Percentiles rank a stretch among this genome's conserved stretches.
Evolutionary conservation across 2,888 invertebrate genomes (phyloP).

Genomic region (Amblyteles armatorius): DNA sequence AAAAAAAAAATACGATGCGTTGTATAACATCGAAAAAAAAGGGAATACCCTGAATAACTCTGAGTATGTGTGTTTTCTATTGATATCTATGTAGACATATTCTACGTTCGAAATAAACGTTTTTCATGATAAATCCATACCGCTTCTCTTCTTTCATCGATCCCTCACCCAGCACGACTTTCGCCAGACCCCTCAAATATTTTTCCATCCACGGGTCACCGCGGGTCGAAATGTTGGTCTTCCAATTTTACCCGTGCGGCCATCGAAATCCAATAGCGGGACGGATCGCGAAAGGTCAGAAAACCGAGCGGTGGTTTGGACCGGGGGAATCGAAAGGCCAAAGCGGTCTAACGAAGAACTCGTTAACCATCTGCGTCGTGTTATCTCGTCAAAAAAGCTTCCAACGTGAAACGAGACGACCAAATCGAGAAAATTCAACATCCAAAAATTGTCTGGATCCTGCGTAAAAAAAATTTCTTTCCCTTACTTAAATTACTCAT

Average conservation of each 20-base stretch:
- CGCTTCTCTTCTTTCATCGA: background rate
- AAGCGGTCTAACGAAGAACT: background rate
- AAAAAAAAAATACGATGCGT: conserved; percentile 5
- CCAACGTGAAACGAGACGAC: background rate
- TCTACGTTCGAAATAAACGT: conserved; percentile 82
- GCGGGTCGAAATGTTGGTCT: background rate
- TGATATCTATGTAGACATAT: conserved; percentile 78
- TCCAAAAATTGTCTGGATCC: background rate
- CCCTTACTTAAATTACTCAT: no score
- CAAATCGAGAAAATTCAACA: conserved; percentile 10
- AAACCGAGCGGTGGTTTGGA: background rate
- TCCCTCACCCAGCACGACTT: background rate
- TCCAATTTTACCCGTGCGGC: background rate
- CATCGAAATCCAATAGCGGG: conserved; percentile 25
- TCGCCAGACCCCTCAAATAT: background rate
- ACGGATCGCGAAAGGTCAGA: conserved; percentile 15
- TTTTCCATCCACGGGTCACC: background rate
- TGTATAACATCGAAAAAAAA: conserved; percentile 33
- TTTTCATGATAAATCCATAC: conserved; percentile 75
- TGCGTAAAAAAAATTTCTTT: no score
- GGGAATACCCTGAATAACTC: conserved; percentile 64
- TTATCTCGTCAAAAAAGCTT: background rate
- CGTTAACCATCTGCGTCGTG: conserved; percentile 17
- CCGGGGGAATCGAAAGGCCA: conserved; percentile 16
- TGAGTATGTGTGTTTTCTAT: conserved; percentile 80